phyloP scores from a whole-genome alignment of 2,797 vertebrate genomes.

The Darevskia mixta region DNA sequence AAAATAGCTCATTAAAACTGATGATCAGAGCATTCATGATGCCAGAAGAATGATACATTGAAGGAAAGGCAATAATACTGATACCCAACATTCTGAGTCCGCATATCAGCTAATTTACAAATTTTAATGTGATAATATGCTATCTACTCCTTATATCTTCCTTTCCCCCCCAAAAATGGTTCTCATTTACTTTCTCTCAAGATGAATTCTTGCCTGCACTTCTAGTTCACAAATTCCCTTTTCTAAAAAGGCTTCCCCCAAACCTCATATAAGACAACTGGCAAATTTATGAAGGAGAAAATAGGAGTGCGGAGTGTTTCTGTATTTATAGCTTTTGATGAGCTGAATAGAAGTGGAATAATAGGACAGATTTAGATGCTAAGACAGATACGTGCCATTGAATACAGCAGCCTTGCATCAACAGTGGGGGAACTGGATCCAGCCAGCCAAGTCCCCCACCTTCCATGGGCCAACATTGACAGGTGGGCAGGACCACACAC shows the following conservation, averaged over 20 bases:
- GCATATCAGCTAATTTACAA: slow-evolving; percentile 8
- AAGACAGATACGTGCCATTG: no score
- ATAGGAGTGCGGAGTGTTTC: background rate
- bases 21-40: slow-evolving; percentile 48
- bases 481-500: no score
- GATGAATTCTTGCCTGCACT: background rate
- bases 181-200: background rate
- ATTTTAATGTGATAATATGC: slow-evolving; percentile 18
- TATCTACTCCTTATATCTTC: slow-evolving; percentile 15
- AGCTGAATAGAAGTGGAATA: background rate
- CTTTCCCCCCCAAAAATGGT: background rate
- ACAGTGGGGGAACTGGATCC: no score
- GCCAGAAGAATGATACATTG: slow-evolving; percentile 32
- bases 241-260: background rate
- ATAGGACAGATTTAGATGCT: background rate
- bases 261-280: background rate
- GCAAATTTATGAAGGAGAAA: background rate
- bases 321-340: background rate
- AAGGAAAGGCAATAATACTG: slow-evolving; percentile 40
- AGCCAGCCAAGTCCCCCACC: no score
- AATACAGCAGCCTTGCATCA: no score
- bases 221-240: background rate
- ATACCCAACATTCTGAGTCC: slow-evolving; percentile 33
- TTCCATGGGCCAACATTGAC: no score
- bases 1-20: slow-evolving; percentile 50